These are phyloP conservation scores for Siniperca knerii DNA, from an alignment of 2,113 vertebrate genomes.

Conservation along the genomic window DNA sequence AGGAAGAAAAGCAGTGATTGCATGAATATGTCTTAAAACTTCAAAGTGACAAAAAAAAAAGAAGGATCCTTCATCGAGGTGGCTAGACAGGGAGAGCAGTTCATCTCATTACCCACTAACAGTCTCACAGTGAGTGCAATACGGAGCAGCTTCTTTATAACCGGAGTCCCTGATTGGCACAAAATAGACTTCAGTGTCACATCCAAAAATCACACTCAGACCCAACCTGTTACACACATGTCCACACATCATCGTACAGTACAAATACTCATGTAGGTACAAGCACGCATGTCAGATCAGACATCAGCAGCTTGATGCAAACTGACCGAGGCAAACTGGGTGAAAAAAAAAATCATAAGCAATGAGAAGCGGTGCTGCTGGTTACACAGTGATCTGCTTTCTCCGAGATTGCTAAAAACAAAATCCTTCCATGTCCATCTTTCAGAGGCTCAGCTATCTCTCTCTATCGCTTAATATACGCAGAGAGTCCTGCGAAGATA, in stretches of 20 bases:
- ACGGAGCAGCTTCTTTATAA: conserved; percentile 63
- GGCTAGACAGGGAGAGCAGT: conserved; percentile 35
- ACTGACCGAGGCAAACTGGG: conserved; percentile 72
- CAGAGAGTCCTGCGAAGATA: background rate
- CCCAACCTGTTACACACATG: conserved; percentile 11
- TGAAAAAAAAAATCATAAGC: conserved; percentile 41
- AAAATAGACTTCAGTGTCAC: conserved; percentile 53
- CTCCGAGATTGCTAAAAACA: conserved; percentile 27
- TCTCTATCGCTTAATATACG: background rate
- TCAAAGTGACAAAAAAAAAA: conserved; percentile 44
- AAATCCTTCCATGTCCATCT: conserved; percentile 43
- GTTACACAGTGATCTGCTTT: conserved; percentile 74
- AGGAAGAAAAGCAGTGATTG: conserved; percentile 55
- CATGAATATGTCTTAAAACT: conserved; percentile 57
- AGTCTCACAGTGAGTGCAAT: conserved; percentile 73
- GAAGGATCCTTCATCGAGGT: conserved; percentile 66
- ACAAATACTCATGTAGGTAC: conserved; percentile 44
- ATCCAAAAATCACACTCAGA: conserved; percentile 30
- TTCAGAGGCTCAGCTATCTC: conserved; percentile 50
- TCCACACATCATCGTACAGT: background rate
- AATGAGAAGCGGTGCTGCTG: conserved; percentile 67
- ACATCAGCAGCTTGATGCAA: conserved; percentile 50
- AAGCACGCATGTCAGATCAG: conserved; percentile 24
- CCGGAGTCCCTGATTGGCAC: conserved; percentile 80
- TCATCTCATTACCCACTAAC: conserved; percentile 48